Evolutionary conservation across 2,113 vertebrate genomes (phyloP).

Genomic region (Chinchilla lanigera): DNA sequence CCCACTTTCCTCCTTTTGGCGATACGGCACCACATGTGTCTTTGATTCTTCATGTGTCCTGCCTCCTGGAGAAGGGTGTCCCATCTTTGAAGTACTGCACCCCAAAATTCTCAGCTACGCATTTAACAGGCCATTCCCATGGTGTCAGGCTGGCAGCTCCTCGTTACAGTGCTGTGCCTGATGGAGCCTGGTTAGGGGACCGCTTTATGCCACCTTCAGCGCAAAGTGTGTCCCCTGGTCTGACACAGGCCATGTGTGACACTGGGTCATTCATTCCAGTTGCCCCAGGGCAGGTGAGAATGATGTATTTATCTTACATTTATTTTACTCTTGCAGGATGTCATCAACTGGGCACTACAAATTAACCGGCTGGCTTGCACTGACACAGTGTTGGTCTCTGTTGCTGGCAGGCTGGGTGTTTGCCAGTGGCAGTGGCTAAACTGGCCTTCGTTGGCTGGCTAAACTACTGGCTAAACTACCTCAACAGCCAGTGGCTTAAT

Average conservation of each 20-base stretch:
- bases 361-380: not conserved
- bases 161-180: not conserved
- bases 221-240: not conserved
- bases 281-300: not conserved
- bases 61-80: not conserved
- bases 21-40: not conserved
- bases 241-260: not conserved
- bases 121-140: not conserved
- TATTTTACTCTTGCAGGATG: not conserved
- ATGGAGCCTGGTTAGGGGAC: not conserved
- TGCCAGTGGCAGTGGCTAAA: not conserved
- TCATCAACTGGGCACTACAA: not conserved
- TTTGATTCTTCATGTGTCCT: not conserved
- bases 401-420: not conserved
- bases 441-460: not conserved
- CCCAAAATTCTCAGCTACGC: not conserved
- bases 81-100: not conserved
- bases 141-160: not conserved
- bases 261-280: too few species aligned
- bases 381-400: not conserved
- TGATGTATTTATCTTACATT: not conserved
- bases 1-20: not conserved
- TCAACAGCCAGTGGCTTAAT: not conserved
- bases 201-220: not conserved
- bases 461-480: too few species aligned